phyloP scores from a whole-genome alignment of 1,140 invertebrate genomes.

The Anastrepha obliqua region DNA sequence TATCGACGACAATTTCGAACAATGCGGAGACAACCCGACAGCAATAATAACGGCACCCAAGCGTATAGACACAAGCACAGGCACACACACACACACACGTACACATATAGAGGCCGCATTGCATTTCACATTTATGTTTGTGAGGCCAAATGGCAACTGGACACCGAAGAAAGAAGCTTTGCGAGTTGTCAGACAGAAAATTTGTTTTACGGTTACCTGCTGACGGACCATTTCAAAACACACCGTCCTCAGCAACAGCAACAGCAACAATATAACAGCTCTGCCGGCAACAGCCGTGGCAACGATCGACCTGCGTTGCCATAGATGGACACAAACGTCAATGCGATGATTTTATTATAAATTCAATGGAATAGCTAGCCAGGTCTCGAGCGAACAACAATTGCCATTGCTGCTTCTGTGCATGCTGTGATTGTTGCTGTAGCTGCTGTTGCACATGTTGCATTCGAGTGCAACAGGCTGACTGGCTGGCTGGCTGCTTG shows the following conservation, averaged over 20 bases:
- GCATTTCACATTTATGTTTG: not conserved
- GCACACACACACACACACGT: not conserved
- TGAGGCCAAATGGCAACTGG: not conserved
- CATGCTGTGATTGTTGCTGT: not conserved
- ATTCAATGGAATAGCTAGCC: slow-evolving; percentile 8
- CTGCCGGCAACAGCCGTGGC: slow-evolving; percentile 4
- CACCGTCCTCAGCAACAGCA: not conserved
- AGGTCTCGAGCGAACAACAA: not conserved
- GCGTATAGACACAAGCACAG: not conserved
- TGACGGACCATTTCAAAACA: not conserved
- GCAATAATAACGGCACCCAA: slow-evolving; percentile 46
- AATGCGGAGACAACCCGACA: slow-evolving; percentile 33
- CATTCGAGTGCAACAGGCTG: slow-evolving; percentile 26
- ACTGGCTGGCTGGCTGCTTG: not conserved
- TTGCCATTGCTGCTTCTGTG: not conserved
- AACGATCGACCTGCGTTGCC: not conserved
- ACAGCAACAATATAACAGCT: not conserved
- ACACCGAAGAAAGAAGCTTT: not conserved
- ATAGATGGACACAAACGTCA: slow-evolving; percentile 47
- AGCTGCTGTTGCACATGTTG: slow-evolving; percentile 33
- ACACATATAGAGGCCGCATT: not conserved
- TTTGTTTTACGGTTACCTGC: slow-evolving; percentile 53
- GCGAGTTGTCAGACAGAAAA: not conserved
- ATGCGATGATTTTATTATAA: slow-evolving; percentile 52
- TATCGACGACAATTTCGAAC: slow-evolving; percentile 19